A percentile compares a stretch with the other conserved stretches of the same genome.
Evolutionary conservation across 1,140 invertebrate species (phyloP).

Genomic region (Lepidurus apus): DNA sequence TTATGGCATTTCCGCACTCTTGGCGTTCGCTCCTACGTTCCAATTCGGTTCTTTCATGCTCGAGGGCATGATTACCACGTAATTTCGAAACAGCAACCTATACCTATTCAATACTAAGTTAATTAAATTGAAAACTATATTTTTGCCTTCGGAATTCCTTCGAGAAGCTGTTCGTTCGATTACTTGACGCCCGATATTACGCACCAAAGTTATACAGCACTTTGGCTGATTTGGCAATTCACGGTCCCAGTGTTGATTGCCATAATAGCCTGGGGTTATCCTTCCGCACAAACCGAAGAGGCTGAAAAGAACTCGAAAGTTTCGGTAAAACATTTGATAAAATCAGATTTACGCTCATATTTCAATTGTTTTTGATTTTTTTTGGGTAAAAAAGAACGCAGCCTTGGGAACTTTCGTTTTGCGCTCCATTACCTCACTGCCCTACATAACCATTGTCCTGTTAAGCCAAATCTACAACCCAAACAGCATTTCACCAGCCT

Average conservation of each 20-base stretch:
- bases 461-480: background rate
- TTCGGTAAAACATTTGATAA: background rate
- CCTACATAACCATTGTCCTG: background rate
- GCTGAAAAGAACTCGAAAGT: background rate
- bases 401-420: background rate
- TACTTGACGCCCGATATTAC: background rate
- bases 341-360: no score
- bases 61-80: constrained; percentile 3
- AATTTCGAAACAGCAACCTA: background rate
- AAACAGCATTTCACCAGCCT: background rate
- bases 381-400: background rate
- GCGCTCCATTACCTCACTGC: background rate
- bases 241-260: background rate
- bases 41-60: background rate
- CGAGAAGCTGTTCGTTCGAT: background rate
- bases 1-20: background rate
- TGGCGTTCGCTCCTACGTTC: background rate
- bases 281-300: background rate
- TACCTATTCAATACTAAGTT: background rate
- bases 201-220: background rate
- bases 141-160: background rate
- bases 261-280: background rate
- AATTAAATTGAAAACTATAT: background rate
- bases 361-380: background rate
- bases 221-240: background rate